Conservation (phyloP, 2,888 invertebrate species). For the Eremobia ochroleuca region DNA sequence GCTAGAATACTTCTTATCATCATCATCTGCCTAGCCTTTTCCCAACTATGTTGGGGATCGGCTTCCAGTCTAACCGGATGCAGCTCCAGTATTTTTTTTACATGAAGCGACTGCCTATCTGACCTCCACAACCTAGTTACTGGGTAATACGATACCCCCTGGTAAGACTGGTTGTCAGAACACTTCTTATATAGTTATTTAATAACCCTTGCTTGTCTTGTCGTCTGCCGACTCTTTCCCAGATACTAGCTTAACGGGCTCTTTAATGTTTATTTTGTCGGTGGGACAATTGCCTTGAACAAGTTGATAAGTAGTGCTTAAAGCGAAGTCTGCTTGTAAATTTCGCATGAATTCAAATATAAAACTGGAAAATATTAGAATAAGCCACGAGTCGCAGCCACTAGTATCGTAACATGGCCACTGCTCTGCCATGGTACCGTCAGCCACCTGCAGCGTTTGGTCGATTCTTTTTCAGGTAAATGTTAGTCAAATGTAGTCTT, state of each 20-base stretch:
- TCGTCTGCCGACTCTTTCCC: background rate
- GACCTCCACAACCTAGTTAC: too few relatives aligned
- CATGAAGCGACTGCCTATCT: too few relatives aligned
- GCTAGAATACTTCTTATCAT: background rate
- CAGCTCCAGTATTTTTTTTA: too few relatives aligned
- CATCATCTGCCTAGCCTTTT: too few relatives aligned
- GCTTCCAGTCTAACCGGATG: too few relatives aligned
- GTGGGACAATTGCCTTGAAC: background rate
- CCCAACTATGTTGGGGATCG: too few relatives aligned
- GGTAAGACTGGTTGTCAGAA: too few relatives aligned
- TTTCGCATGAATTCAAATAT: slow-evolving; percentile 5
- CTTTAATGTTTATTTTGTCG: background rate
- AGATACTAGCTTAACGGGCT: background rate
- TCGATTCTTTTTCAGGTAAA: slow-evolving; percentile 3
- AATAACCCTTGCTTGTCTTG: background rate
- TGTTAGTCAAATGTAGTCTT: background rate
- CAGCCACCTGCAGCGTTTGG: background rate
- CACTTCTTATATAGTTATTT: background rate
- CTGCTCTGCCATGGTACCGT: background rate
- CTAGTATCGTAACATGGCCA: background rate
- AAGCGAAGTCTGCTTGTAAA: slow-evolving; percentile 33
- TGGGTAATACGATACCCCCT: too few relatives aligned
- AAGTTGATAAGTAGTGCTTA: background rate
- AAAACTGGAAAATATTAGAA: background rate
- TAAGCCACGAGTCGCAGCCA: slow-evolving; percentile 1